Evolutionary conservation across 2,113 vertebrate species (phyloP).

Genomic region (Irena cyanogastra): DNA sequence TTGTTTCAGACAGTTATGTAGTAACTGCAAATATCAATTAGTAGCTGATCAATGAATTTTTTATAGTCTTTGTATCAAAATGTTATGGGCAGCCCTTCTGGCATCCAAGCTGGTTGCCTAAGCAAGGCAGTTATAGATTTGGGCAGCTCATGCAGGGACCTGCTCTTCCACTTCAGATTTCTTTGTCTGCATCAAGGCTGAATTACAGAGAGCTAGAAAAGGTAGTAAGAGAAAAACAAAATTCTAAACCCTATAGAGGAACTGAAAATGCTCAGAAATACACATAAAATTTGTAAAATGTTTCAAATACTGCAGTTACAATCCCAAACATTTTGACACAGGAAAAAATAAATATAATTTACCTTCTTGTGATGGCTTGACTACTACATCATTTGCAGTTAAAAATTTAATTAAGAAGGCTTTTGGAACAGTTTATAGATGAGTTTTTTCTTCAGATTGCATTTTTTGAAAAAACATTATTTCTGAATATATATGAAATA

Average conservation of each 20-base stretch:
- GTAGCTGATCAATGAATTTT: background rate
- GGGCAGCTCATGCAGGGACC: too few species aligned
- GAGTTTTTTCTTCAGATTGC: background rate
- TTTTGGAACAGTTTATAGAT: slow-evolving; percentile 49
- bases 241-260: background rate
- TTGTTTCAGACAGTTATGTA: background rate
- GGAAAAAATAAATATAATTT: slow-evolving; percentile 42
- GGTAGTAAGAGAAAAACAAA: background rate
- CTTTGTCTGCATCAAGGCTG: background rate
- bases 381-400: slow-evolving; percentile 26
- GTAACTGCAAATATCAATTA: background rate
- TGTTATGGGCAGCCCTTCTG: background rate
- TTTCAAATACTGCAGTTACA: background rate
- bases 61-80: background rate
- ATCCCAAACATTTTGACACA: background rate
- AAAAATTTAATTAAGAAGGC: slow-evolving; percentile 45
- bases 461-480: slow-evolving; percentile 19
- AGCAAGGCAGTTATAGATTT: background rate
- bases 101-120: background rate
- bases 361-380: slow-evolving; percentile 24
- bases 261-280: background rate
- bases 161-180: background rate
- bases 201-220: background rate
- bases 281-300: background rate
- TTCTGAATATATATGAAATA: slow-evolving; percentile 51